Evolutionary conservation across 2,113 vertebrate species (phyloP).

Genomic region (Nothobranchius kuhntae): DNA sequence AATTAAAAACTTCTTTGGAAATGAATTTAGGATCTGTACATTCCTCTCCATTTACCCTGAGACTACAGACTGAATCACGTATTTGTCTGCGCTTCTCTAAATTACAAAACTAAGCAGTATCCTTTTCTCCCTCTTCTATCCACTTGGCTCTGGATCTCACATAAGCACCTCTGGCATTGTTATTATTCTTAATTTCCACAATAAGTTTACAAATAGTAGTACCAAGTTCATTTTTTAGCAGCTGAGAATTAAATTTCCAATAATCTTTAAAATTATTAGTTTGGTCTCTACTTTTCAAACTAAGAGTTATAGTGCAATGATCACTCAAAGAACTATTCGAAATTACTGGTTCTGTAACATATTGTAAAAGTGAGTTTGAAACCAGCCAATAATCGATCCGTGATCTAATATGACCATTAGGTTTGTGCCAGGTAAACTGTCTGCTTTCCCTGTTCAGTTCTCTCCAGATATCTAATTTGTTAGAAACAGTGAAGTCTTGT

Average conservation of each 20-base stretch:
- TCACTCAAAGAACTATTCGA: neutral
- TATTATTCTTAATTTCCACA: neutral
- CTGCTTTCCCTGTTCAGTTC: neutral
- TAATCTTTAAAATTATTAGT: neutral
- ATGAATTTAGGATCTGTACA: too few relatives aligned
- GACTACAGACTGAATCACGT: too few relatives aligned
- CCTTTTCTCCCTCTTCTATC: too few relatives aligned
- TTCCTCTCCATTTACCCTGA: too few relatives aligned
- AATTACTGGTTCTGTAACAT: neutral
- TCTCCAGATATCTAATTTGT: neutral
- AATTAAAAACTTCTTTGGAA: too few relatives aligned
- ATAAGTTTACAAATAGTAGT: neutral
- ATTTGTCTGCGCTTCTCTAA: too few relatives aligned
- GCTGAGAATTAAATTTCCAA: neutral
- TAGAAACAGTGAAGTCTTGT: too few relatives aligned
- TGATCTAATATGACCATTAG: neutral
- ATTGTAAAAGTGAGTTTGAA: neutral
- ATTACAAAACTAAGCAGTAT: too few relatives aligned
- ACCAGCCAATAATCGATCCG: neutral
- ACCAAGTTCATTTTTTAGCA: neutral
- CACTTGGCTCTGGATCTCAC: too few relatives aligned
- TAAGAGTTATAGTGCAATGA: neutral
- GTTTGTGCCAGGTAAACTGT: conserved; percentile 2
- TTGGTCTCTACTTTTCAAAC: neutral
- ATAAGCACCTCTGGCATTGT: too few relatives aligned